These are phyloP conservation scores for Drosophila rubida DNA, from an alignment of 2,888 invertebrate species.

Conservation along the genomic window DNA sequence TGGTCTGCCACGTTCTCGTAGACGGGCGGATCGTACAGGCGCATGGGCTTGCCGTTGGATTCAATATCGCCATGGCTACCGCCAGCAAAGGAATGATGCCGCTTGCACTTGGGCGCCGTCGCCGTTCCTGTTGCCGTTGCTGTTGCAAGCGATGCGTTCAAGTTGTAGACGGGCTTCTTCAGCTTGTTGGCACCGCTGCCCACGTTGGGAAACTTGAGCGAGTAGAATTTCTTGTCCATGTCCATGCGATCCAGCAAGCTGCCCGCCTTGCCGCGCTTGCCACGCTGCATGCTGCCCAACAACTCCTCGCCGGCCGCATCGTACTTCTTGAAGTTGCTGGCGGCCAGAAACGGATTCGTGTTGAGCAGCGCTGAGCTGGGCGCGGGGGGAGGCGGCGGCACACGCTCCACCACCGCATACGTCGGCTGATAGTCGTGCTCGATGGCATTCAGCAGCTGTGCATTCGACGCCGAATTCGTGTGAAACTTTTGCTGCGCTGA, in stretches of 20 bases:
- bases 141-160: slow-evolving; percentile 59
- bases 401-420: slow-evolving; percentile 80
- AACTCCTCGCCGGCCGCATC: slow-evolving; percentile 65
- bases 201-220: slow-evolving; percentile 80
- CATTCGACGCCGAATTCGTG: slow-evolving; percentile 70
- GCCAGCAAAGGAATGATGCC: slow-evolving; percentile 85
- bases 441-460: slow-evolving; percentile 77
- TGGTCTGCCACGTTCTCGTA: slow-evolving; percentile 89
- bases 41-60: slow-evolving; percentile 74
- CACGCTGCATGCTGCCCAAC: slow-evolving; percentile 52
- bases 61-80: slow-evolving; percentile 83
- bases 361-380: slow-evolving; percentile 56
- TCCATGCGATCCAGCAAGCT: slow-evolving; percentile 67
- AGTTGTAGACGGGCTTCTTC: slow-evolving; percentile 49
- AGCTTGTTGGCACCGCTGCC: slow-evolving; percentile 37
- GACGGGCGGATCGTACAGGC: slow-evolving; percentile 84
- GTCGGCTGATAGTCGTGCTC: slow-evolving; percentile 81
- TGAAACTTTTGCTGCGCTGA: slow-evolving; percentile 45
- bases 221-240: slow-evolving; percentile 84
- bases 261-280: slow-evolving; percentile 41
- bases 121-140: slow-evolving; percentile 34
- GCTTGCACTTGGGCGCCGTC: slow-evolving; percentile 79
- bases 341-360: slow-evolving; percentile 83
- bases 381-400: slow-evolving; percentile 52
- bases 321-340: slow-evolving; percentile 82